Conservation (phyloP, 2,113 vertebrate genomes). For the Abramis brama region DNA sequence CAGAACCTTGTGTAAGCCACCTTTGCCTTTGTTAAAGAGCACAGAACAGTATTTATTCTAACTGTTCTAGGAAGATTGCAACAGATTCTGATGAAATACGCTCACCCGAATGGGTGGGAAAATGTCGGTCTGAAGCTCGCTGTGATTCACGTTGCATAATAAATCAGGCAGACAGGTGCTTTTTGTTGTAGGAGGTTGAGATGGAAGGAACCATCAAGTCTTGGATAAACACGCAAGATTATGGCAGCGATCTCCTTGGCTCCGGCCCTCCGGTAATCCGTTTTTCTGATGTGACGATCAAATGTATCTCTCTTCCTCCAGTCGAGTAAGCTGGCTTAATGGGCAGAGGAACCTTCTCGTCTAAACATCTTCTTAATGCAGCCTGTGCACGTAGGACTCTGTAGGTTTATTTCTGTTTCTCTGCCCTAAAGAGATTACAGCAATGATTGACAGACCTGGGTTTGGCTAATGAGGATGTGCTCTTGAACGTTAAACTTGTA, state of each 20-base stretch:
- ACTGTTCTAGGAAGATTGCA: slow-evolving; percentile 11
- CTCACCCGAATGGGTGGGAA: slow-evolving; percentile 19
- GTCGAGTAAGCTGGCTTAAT: slow-evolving; percentile 37
- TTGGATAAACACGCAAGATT: slow-evolving; percentile 45
- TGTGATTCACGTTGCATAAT: neutral
- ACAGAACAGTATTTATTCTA: neutral
- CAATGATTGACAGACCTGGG: slow-evolving; percentile 36
- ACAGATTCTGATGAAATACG: neutral
- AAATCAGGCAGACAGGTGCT: slow-evolving; percentile 18
- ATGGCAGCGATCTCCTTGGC: slow-evolving; percentile 47
- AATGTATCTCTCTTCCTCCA: slow-evolving; percentile 31
- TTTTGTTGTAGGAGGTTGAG: slow-evolving; percentile 28
- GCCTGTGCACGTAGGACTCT: slow-evolving; percentile 34
- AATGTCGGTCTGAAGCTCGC: neutral
- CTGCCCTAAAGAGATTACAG: slow-evolving; percentile 41
- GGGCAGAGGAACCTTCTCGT: slow-evolving; percentile 23
- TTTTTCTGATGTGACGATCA: slow-evolving; percentile 44
- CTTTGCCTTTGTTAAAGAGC: neutral
- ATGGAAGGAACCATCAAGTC: slow-evolving; percentile 21
- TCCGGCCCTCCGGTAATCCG: slow-evolving; percentile 32
- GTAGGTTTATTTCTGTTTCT: slow-evolving; percentile 37
- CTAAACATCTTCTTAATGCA: slow-evolving; percentile 16
- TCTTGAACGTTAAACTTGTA: neutral
- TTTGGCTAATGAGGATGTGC: slow-evolving; percentile 23
- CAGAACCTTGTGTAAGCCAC: neutral